Evolutionary conservation across 2,113 vertebrate genomes (phyloP).

Genomic region (Paralichthys olivaceus): DNA sequence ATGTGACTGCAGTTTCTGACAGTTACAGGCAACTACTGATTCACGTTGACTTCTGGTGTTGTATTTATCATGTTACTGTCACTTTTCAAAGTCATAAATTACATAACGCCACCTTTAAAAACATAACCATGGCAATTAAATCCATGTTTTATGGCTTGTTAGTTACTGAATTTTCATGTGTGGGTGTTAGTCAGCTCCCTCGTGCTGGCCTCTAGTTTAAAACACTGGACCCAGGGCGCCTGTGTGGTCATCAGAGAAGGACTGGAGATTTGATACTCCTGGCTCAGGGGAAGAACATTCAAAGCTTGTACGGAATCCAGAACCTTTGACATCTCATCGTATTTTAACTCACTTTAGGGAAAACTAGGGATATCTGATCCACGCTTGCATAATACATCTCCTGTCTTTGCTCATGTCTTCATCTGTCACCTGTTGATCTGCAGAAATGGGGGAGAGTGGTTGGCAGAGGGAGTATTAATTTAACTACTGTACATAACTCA

Average conservation of each 20-base stretch:
- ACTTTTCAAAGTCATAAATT: neutral
- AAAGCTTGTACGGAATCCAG: slow-evolving; percentile 51
- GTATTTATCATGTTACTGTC: neutral
- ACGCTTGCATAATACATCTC: slow-evolving; percentile 35
- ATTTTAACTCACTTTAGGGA: slow-evolving; percentile 58
- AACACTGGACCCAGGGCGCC: slow-evolving; percentile 3
- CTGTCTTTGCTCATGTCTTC: slow-evolving; percentile 20
- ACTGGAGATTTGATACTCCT: slow-evolving; percentile 53
- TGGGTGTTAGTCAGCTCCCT: slow-evolving; percentile 13
- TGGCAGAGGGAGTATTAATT: slow-evolving; percentile 19
- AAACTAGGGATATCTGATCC: slow-evolving; percentile 25
- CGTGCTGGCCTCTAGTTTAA: slow-evolving; percentile 33
- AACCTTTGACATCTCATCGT: slow-evolving; percentile 41
- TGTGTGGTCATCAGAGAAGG: slow-evolving; percentile 19
- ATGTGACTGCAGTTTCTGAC: too few relatives aligned
- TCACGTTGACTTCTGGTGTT: neutral
- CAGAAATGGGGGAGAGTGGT: neutral
- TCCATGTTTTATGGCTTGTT: neutral
- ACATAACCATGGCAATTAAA: neutral
- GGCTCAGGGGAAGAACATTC: slow-evolving; percentile 51
- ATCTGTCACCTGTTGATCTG: slow-evolving; percentile 31
- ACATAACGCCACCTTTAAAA: neutral
- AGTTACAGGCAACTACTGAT: neutral
- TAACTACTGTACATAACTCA: slow-evolving; percentile 25
- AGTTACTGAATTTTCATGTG: neutral